Evolutionary conservation across 2,888 invertebrate species (phyloP), one percentile per base, ranked within the genome.

Genomic region (Clusia tigrina): DNA sequence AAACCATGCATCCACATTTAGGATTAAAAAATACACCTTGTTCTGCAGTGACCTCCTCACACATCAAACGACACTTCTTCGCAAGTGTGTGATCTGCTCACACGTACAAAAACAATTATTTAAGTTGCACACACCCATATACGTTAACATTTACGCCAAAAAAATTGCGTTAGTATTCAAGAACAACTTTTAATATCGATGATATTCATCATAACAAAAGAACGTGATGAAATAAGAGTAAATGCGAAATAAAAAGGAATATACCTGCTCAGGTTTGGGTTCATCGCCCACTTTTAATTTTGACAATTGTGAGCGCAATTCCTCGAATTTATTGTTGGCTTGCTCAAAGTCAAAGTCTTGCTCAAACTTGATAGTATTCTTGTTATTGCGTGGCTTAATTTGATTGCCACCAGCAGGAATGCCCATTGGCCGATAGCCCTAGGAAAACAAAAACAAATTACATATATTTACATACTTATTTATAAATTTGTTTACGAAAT

Each of bases 341-440:
- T 96, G 94, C 85, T 99, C 98, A 82, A 99, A 99, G 85, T 99
- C 99, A 81, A 96, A 99, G 81, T 99, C 98, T 74, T 92, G 93
- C 71, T 96, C 96, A 84, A 97, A 98, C 84, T 96, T 96, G 70
- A 96, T 88, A 15, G 90, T 90, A 76, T 89, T 90, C 82, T 90
- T 72, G 81, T 86, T 74, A 84, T 82, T 85, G 38, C 80, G 80
- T 55, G 76, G 74, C 85, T 87, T 64, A 84, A 86, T 72, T 70
- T 81, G 81, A 70, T 87, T 87, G 69, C 86, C 85, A 54, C 85
- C 83, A 75, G 85, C 85, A 22, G 68, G 68, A 59, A 62, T 70
- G 51, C 71, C 73, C 66, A 86, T 85, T 76, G 87, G 87, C 69
- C 82, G 80, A 73, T 75, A 82, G 65, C 75, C 83, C 83, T 80